Evolutionary conservation across 2,888 invertebrate species (phyloP), one percentile per base, ranked within the genome.

Genomic region (Adelphocoris suturalis): DNA sequence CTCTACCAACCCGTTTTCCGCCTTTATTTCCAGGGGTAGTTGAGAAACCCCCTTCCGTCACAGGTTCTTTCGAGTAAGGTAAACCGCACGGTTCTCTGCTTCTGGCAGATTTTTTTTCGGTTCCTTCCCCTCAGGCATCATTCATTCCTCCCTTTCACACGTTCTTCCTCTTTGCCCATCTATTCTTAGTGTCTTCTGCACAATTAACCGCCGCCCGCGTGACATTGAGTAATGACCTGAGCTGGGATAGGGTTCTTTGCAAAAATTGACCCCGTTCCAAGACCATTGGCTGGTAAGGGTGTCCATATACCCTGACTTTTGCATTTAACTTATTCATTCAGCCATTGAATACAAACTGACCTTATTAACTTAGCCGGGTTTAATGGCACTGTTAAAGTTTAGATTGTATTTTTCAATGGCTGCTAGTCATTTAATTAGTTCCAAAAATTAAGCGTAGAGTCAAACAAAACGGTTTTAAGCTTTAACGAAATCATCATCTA

Each of bases 61-160:
- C 23, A 68, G 68, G 68, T 82, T 82, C 82, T 82, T 52, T 52
- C 48, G 52, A 19, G 19, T 82, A 82, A 86, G 86, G 86, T 86
- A 75, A 86, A 86, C 86, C 86, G 75, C 86, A 86, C n/a, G 86
- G 75, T 68, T 86, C 47, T 68, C 86, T 86, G 86, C 75, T 75
- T 27, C 75, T 86, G 86, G 86, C 86, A 86, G 86, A 86, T 86
- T 86, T 86, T 86, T 86, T 52, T 27, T 23, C 52, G n/a, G 37
- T 23, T 75, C 75, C 46, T 82, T 52, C 82, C 48, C 52, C 82
- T 5, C 57, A 13, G 23, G 48, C 86, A 86, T 86, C 86, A 86
- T 86, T 86, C 86, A 86, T 86, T 86, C 86, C 86, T 47, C 86
- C 75, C 61, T 86, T 86, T 86, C 86, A 86, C 86, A 86, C 86